Evolutionary conservation across 1,140 invertebrate genomes (phyloP), one percentile per base, ranked within the genome.

Genomic region (Stegodyphus dumicola): DNA sequence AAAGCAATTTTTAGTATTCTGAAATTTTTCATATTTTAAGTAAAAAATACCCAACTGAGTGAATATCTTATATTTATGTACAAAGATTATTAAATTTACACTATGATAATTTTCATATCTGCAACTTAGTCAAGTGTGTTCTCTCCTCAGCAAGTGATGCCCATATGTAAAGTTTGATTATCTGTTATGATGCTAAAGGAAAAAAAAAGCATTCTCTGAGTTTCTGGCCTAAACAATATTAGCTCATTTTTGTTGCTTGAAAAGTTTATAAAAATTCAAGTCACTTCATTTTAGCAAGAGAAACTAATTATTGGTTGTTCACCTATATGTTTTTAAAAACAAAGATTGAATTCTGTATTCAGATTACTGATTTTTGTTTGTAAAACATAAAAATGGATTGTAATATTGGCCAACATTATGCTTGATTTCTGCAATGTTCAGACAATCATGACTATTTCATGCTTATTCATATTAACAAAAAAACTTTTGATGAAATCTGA

Each of bases 401-500:
- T 48, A 75, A 75, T 54, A 53, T 83, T 83, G 69, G 79, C 60
- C 51, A 75, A 75, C 60, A 75, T 79, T 70, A 69, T 75, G 48
- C 33, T 65, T 83, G 53, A 66, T 66, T 54, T 75, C 48, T 33
- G 33, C 48, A 79, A 74, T 78, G 71, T 83, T 75, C 80, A 83
- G 80, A 83, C 80, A 83, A 83, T 83, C 80, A 83, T 83, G 71
- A 67, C 80, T 75, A 70, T 81, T 83, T 83, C 56, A 83, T 83
- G 80, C 80, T 83, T 83, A 79, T 70, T 79, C 77, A 70, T 79
- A 79, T 79, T 79, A 75, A 83, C 49, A 75, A 83, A 33, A 66
- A 81, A 83, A 83, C 64, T 74, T 75, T 83, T 83, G 60, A 83
- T 83, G 80, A 74, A 75, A 74, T 75, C 60, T 11, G 49, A 54